phyloP scores from a whole-genome alignment of 2,888 invertebrate species.

The Andrena dorsata region DNA sequence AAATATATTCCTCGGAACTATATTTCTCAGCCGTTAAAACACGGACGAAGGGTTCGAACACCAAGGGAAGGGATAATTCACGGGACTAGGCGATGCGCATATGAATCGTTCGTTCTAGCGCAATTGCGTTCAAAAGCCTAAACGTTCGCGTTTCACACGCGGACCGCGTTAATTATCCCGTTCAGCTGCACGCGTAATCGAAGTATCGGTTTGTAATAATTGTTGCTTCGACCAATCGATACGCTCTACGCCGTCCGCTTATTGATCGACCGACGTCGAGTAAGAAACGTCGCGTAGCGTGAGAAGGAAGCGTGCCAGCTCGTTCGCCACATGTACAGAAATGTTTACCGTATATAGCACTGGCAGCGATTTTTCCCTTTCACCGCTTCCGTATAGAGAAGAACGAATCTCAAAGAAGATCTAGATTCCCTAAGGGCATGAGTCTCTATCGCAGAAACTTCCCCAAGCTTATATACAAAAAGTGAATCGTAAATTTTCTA shows the following conservation, averaged over 20 bases:
- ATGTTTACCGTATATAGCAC: constrained; percentile 59
- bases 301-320: constrained; percentile 72
- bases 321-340: constrained; percentile 62
- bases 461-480: neutral
- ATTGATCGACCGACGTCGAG: constrained; percentile 70
- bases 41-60: too few species aligned
- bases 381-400: neutral
- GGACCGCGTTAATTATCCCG: constrained; percentile 56
- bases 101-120: constrained; percentile 16
- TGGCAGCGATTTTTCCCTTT: neutral
- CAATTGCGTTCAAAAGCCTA: constrained; percentile 23
- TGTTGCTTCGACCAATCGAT: constrained; percentile 72
- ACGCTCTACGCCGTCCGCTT: constrained; percentile 56
- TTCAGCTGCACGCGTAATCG: constrained; percentile 44
- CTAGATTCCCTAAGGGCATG: neutral
- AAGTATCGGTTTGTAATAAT: constrained; percentile 72
- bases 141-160: constrained; percentile 42
- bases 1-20: too few species aligned
- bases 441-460: too few species aligned
- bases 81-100: constrained; percentile 13
- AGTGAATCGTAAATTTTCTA: neutral
- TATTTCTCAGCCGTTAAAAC: neutral
- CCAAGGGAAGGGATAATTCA: neutral
- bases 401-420: neutral
- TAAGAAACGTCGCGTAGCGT: constrained; percentile 75